A percentile compares a stretch with the other conserved stretches of the same genome.
These are phyloP conservation scores for Pheosia gnoma DNA, from an alignment of 2,888 invertebrate species.

Conservation along the genomic window DNA sequence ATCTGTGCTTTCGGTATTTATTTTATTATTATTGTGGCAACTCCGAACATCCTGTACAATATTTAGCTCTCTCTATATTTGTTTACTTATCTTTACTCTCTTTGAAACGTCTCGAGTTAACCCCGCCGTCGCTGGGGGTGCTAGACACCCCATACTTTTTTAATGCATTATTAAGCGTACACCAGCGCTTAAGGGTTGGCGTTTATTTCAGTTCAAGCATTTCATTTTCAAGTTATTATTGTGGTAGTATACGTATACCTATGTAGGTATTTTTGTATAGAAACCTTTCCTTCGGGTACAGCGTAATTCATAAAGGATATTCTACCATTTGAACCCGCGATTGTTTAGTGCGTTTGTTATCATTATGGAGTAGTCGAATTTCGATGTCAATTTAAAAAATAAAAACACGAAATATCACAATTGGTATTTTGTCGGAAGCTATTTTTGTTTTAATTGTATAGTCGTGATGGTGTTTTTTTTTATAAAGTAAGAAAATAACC, in stretches of 20 bases:
- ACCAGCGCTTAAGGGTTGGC: conserved; percentile 27
- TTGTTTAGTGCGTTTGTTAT: no score
- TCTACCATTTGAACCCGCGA: no score
- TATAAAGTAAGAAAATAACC: no score
- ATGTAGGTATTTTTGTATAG: no score
- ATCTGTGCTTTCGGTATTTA: neutral
- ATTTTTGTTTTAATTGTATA: no score
- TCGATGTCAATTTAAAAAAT: no score
- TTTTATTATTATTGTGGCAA: neutral
- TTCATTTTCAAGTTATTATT: conserved; percentile 18
- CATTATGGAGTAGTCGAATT: no score
- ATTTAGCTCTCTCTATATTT: conserved; percentile 47
- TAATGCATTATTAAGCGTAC: conserved; percentile 60
- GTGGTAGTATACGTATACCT: conserved; percentile 3
- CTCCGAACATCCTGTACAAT: conserved; percentile 48
- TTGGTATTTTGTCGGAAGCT: no score
- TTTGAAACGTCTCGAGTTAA: conserved; percentile 47
- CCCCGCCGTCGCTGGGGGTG: conserved; percentile 26
- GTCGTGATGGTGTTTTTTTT: no score
- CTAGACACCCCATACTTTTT: conserved; percentile 57
- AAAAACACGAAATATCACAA: no score
- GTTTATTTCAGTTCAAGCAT: conserved; percentile 25
- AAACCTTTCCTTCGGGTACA: no score
- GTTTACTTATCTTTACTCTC: conserved; percentile 72
- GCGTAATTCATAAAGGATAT: no score